phyloP scores from a whole-genome alignment of 1,140 invertebrate species.

The Asobara japonica region DNA sequence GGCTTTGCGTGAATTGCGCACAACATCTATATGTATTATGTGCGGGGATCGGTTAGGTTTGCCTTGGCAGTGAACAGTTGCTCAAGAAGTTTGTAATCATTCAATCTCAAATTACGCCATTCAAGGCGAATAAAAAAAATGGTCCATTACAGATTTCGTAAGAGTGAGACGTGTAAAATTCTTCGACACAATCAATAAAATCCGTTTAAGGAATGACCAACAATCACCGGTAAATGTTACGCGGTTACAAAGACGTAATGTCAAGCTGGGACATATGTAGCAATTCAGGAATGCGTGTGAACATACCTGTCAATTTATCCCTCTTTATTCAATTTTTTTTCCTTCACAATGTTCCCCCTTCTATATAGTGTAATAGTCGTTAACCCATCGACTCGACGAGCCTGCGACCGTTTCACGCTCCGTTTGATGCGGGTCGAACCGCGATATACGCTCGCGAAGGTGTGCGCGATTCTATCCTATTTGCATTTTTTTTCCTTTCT shows the following conservation, averaged over 20 bases:
- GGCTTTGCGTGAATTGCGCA: too few species aligned
- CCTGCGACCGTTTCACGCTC: slow-evolving; percentile 50
- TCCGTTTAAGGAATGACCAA: background rate
- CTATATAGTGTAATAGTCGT: slow-evolving; percentile 40
- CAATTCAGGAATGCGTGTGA: background rate
- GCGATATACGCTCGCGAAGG: slow-evolving; percentile 25
- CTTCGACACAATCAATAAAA: background rate
- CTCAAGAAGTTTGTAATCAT: too few species aligned
- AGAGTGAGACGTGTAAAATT: background rate
- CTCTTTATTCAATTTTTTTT: slow-evolving; percentile 5
- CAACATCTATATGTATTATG: too few species aligned
- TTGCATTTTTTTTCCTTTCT: background rate
- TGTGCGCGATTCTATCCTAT: slow-evolving; percentile 1
- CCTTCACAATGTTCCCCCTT: background rate
- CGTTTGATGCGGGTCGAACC: slow-evolving; percentile 48
- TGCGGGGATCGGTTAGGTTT: too few species aligned
- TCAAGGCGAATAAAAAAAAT: too few species aligned
- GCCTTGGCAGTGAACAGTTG: too few species aligned
- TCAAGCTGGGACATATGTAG: background rate
- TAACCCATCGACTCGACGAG: slow-evolving; percentile 42
- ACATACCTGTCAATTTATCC: background rate
- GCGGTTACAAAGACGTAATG: background rate
- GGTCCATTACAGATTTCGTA: too few species aligned
- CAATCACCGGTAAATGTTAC: background rate
- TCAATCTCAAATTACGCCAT: too few species aligned